Base-by-base conservation (phyloP, 2,888 invertebrate species). In the Oxycera nigricornis region DNA sequence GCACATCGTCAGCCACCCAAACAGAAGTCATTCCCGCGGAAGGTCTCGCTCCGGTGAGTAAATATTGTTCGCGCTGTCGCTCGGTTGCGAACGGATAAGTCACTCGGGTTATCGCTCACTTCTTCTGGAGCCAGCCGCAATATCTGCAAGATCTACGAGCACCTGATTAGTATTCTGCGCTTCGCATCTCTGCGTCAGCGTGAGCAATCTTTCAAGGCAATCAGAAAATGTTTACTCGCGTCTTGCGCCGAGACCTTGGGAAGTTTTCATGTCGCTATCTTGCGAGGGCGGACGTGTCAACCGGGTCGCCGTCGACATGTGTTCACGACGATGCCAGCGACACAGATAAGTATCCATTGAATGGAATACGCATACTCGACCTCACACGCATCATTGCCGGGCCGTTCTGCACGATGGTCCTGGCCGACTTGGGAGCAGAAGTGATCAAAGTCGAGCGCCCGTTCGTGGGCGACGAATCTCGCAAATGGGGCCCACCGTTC, bases 401-500 rank as follows among this genome's bases (percentile, higher is more conserved):
- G 0, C 98, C 98, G 0, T 94, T 92, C 82, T 97, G 97, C 83
- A 93, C 97, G 0, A 96, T 97, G 97, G 89, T 95, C 73, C 86
- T 98, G 24, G 94, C 94, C 1, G 97, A 98, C 86, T 86, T 97
- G 75, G 97, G 97, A 0, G 97, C 97, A 0, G 95, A 96, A 82
- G 89, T 98, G 0, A 91, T 96, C 62, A 97, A 98, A 88, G 90
- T 98, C 46, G 98, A 98, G 83, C 90, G 91, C 78, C 93, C 96
- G 0, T 91, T 88, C 0, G 86, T 86, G 1, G 95, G 94, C 0
- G 98, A 98, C 83, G 97, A 98, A 80, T 90, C 95, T 0, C 88
- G 98, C 67, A 90, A 91, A 76, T 98, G 97, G 97, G 96, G 96
- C 0, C 98, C 98, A 0, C 98, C 98, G 0, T 96, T 94, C 82